Base-by-base conservation (phyloP, 2,888 invertebrate genomes). In the Drosophila histrio region DNA sequence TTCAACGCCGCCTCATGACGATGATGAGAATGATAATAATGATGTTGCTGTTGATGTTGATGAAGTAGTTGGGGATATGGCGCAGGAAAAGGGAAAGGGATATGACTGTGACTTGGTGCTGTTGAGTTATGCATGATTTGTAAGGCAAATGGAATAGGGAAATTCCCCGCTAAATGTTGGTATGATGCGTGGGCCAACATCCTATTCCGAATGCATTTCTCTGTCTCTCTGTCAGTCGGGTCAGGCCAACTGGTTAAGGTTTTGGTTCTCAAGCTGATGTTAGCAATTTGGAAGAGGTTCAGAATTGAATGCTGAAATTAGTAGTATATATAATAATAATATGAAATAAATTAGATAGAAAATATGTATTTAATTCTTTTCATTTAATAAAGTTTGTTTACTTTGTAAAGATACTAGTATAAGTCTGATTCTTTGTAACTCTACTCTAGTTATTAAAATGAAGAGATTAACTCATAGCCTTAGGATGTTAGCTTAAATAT, bases 1-100 rank as follows among this genome's bases (percentile, higher is more conserved):
- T 68, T 71, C 72, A 70, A 77, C 47, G 61, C 62, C 53, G 26
- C 38, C 44, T 38, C 43, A 38, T 61, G 49, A 60, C 54, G 56
- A 56, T 62, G 57, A 43, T 50, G 49, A 60, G 57, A 53, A 61
- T 63, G 58, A 44, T 61, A 24, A 43, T 32, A 34, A 15, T 28
- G 32, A 30, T 46, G 54, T 41, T 47, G 62, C 54, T 62, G 39
- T 36, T 59, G 44, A 30, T 59, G 57, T 17, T 28, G 36, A 32
- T 59, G 53, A 19, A 30, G 53, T 28, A 43, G 60, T 53, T 50
- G 57, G 13, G 49, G 9, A 50, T 32, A 41, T 30, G 30, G 32
- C 17, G 26, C 8, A 24, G 32, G 53, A 17, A 39, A 57, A 39
- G 11, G 46, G 19, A 30, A 36, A 43, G 53, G 36, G 54, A 64